Conservation (phyloP, 2,113 vertebrate genomes). For the Heterotis niloticus region DNA sequence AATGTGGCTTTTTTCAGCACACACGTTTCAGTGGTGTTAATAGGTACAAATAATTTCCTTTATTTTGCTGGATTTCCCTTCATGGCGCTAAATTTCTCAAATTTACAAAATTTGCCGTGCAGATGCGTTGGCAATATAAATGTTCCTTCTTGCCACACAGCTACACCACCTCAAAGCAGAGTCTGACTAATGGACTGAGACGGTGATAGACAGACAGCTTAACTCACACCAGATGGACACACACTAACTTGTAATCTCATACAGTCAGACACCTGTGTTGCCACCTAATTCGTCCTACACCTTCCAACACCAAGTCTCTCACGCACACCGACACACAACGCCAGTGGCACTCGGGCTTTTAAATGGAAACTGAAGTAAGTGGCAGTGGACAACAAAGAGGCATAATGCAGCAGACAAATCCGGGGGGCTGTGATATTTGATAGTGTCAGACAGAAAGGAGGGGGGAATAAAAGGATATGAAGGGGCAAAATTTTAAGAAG, state of each 20-base stretch:
- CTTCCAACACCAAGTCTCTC: conserved; percentile 22
- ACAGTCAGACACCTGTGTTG: neutral
- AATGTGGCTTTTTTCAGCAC: too few relatives aligned
- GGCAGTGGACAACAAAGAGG: neutral
- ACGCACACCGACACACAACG: neutral
- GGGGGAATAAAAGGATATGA: too few relatives aligned
- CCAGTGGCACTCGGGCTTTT: conserved; percentile 31
- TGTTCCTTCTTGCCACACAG: too few relatives aligned
- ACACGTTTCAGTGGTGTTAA: too few relatives aligned
- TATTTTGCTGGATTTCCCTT: too few relatives aligned
- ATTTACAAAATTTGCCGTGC: too few relatives aligned
- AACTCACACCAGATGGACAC: neutral
- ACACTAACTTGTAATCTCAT: neutral
- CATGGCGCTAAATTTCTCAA: too few relatives aligned
- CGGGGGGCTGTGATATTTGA: neutral
- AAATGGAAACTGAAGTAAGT: neutral
- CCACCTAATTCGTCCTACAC: neutral
- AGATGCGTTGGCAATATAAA: too few relatives aligned
- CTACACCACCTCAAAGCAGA: neutral
- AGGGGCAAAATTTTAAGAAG: neutral
- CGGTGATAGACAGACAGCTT: neutral
- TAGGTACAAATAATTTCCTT: too few relatives aligned
- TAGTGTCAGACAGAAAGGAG: neutral
- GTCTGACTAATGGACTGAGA: neutral
- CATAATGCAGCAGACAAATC: neutral